A percentile compares a stretch with the other conserved stretches of the same genome.
Evolutionary conservation across 2,113 vertebrate genomes (phyloP).

Genomic region (Struthidea cinerea): DNA sequence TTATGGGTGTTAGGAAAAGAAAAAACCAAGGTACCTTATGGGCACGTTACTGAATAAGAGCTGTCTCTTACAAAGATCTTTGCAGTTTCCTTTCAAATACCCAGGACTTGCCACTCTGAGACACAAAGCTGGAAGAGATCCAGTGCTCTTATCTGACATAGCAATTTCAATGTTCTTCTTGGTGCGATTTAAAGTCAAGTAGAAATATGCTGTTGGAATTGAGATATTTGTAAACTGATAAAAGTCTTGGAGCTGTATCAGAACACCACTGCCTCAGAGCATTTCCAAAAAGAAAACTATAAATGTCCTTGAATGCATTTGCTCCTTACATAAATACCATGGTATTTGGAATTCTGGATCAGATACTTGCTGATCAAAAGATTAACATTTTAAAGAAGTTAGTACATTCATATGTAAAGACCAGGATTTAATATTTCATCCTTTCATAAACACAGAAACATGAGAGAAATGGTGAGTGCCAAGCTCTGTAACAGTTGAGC

Average conservation of each 20-base stretch:
- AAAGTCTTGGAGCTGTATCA: not conserved
- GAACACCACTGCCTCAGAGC: not conserved
- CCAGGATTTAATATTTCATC: not conserved
- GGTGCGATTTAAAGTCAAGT: slow-evolving; percentile 3
- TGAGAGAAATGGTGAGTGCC: not conserved
- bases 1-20: not conserved
- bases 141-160: slow-evolving; percentile 12
- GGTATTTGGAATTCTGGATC: not conserved
- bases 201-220: not conserved
- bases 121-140: not conserved
- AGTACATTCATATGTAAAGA: not conserved
- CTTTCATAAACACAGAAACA: not conserved
- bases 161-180: not conserved
- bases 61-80: not conserved
- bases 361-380: not conserved
- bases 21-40: not conserved
- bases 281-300: not conserved
- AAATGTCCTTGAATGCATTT: not conserved
- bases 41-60: not conserved
- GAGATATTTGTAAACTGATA: not conserved
- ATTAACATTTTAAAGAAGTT: not conserved
- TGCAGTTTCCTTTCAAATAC: not conserved
- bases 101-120: not conserved
- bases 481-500: not conserved
- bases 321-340: not conserved